Percentiles rank a stretch among this genome's conserved stretches.
Conservation (phyloP, 2,888 invertebrate species). For the Agrotis ipsilon region DNA sequence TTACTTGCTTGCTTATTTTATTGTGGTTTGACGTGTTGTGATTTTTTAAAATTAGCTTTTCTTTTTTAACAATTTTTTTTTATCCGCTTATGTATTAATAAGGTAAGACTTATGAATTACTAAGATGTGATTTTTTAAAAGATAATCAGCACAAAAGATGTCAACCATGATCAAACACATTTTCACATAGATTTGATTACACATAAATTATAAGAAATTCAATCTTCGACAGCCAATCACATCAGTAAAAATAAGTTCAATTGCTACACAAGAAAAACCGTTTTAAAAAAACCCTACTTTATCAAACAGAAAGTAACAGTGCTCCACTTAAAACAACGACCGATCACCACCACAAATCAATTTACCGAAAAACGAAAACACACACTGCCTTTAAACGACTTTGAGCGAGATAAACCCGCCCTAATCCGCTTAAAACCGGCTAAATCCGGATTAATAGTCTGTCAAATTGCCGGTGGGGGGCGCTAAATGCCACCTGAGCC, state of each 20-base stretch:
- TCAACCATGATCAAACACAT: background rate
- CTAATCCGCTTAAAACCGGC: slow-evolving; percentile 78
- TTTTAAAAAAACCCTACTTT: no score
- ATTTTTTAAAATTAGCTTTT: background rate
- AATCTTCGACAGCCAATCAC: background rate
- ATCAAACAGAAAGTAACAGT: slow-evolving; percentile 11
- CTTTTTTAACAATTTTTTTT: background rate
- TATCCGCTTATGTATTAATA: background rate
- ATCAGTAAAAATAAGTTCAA: background rate
- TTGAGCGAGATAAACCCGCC: slow-evolving; percentile 81
- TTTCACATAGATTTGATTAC: background rate
- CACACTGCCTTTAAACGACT: slow-evolving; percentile 76
- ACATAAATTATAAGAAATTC: no score
- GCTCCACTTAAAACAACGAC: slow-evolving; percentile 23
- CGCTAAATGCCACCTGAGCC: slow-evolving; percentile 82
- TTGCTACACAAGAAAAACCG: no score
- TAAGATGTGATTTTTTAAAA: background rate
- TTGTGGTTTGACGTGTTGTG: background rate
- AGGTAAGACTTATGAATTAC: no score
- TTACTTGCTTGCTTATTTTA: slow-evolving; percentile 21
- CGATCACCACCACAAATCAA: slow-evolving; percentile 47
- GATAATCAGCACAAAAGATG: background rate
- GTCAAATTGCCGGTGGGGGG: slow-evolving; percentile 87
- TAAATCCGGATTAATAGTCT: slow-evolving; percentile 90
- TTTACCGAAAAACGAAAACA: slow-evolving; percentile 55